Base-by-base conservation (phyloP, 2,113 vertebrate genomes). In the Antennarius striatus region DNA sequence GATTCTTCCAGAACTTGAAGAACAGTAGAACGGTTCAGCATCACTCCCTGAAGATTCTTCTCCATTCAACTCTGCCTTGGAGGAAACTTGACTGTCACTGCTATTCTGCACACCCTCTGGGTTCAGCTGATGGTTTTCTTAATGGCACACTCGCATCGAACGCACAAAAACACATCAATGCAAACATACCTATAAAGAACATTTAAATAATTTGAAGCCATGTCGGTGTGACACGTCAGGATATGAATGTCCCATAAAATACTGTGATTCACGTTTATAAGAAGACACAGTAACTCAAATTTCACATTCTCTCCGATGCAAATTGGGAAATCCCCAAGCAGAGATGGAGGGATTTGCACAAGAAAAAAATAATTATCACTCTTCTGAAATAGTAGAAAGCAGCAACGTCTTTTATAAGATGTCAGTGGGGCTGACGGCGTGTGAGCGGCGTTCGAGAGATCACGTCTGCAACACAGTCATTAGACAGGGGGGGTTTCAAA, bases 401-500 rank as follows among this genome's bases (percentile, higher is more conserved):
- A 60, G 60, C 77, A 42, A 3, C 2, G 14, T 73, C 67, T 80
- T 69, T 62, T 63, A 71, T 67, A 52, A 73, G 45, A 60, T 75
- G 81, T 86, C 80, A 77, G 77, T 30, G 72, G 69, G 43, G 71
- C 70, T 77, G 85, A 82, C 72, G 14, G 70, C 29, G 58, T 76
- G 77, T 42, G 63, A 68, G 79, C 69, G 86, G 82, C 49, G 50
- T 60, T 68, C 13, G 1, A 56, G 78, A 82, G 78, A 87, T 82
- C 71, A 69, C 69, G 52, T 77, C 67, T 77, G 59, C 77, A 13
- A 58, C 17, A 22, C 67, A 14, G 71, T 89, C 84, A 81, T 82
- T 86, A 86, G 43, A 81, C 69, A 58, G 69, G 64, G 76, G 71
- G 13, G 64, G 42, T 68, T 88, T 82, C 43, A 81, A 76, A 72